phyloP scores from a whole-genome alignment of 2,797 vertebrate genomes.

The Podarcis lilfordi region DNA sequence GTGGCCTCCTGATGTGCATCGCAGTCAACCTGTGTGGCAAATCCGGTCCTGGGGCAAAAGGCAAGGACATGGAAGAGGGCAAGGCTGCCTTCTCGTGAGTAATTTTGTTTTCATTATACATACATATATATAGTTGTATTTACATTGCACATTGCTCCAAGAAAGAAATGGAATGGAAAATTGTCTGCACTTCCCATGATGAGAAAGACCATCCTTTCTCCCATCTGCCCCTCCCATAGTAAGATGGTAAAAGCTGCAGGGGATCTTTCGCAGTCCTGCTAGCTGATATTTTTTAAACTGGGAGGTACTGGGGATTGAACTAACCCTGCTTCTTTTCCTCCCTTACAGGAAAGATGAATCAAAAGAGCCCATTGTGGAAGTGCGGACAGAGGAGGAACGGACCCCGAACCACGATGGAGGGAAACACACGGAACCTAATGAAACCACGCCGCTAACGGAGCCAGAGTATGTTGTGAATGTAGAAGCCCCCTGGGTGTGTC shows the following conservation, averaged over 20 bases:
- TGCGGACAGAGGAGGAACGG: constrained; percentile 92
- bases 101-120: neutral
- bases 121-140: too few relatives aligned
- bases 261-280: neutral
- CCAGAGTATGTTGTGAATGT: constrained; percentile 86
- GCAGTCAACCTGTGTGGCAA: constrained; percentile 96
- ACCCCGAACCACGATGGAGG: constrained; percentile 96
- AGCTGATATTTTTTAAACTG: neutral
- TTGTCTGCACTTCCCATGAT: neutral
- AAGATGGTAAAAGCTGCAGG: neutral
- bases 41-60: constrained; percentile 89
- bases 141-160: too few relatives aligned
- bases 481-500: neutral
- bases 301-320: neutral
- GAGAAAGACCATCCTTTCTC: neutral
- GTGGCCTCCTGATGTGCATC: constrained; percentile 98
- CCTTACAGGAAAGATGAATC: constrained; percentile 93
- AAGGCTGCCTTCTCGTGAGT: constrained; percentile 97
- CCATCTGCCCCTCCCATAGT: neutral
- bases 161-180: too few relatives aligned
- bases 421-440: constrained; percentile 93
- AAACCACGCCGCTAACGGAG: constrained; percentile 96
- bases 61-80: constrained; percentile 92
- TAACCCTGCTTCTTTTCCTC: neutral
- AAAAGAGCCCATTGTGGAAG: constrained; percentile 97